Base-by-base conservation (phyloP, 2,797 vertebrate species). In the Ceyx erithaca region DNA sequence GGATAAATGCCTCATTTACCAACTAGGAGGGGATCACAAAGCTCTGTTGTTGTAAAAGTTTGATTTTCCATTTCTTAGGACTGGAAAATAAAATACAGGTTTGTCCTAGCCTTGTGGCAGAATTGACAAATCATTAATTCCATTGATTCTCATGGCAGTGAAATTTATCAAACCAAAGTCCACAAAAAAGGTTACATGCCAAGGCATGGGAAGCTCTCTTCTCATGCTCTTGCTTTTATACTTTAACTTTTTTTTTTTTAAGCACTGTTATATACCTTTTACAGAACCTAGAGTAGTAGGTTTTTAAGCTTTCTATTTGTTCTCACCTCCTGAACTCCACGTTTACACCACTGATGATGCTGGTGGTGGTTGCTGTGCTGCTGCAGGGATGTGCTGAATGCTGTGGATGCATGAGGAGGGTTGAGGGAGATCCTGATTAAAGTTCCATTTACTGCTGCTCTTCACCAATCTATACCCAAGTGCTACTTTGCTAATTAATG, bases 401-500 rank as follows among this genome's bases (percentile, higher is more conserved):
- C 62, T 82, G 28, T 0, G 6, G 87, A 96, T 72, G 80, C 45
- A 63, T 8, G 16, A 75, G 63, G 73, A 94, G 54, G 63, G 86
- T 92, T 91, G 85, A 93, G 52, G 94, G 90, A 96, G 94, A 83
- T 79, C 86, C 92, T 95, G 96, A 97, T 97, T 96, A 96, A 90
- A 63, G 92, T 92, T 97, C 90, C 94, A 91, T 97, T 97, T 96
- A 92, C 93, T 88, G 92, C 92, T 93, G 92, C 89, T 96, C 96
- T 95, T 96, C 92, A 84, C 94, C 89, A 96, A 96, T 97, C 97
- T 97, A 91, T 96, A 94, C 95, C 96, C 90, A 95, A 97, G 96
- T 92, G 89, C 87, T 97, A 80, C 92, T 96, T 96, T 90, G 84
- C 92, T 98, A 98, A 97, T 98, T 97, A 98, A 98, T 97, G 96